These are phyloP conservation scores for Acrobeloides nanus DNA, from an alignment of 2,888 invertebrate species.

Conservation along the genomic window DNA sequence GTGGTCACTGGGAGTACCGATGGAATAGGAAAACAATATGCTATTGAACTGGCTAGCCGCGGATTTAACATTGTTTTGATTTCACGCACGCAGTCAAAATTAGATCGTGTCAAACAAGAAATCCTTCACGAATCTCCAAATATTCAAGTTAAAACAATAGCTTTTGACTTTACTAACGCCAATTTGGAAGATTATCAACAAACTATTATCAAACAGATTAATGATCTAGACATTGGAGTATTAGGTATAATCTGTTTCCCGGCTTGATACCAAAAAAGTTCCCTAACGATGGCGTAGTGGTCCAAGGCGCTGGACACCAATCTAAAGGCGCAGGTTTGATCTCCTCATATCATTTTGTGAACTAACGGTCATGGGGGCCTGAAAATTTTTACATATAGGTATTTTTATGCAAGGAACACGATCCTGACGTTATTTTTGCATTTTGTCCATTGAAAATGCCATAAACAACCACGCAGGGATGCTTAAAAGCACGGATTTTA, in stretches of 20 bases:
- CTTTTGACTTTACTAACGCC: constrained; percentile 11
- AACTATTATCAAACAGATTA: constrained; percentile 3
- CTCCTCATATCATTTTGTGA: no score
- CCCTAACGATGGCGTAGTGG: no score
- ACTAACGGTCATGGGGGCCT: no score
- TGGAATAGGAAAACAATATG: constrained; percentile 9
- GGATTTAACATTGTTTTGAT: constrained; percentile 10
- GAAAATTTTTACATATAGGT: no score
- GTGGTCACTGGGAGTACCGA: constrained; percentile 10
- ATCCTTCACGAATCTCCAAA: constrained; percentile 2
- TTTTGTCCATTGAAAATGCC: no score
- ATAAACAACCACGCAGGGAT: no score
- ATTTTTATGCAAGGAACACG: no score
- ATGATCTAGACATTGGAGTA: constrained; percentile 6
- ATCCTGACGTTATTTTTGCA: no score
- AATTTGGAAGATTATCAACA: constrained; percentile 7
- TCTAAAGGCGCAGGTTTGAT: no score
- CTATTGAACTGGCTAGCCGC: constrained; percentile 5
- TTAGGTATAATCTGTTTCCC: not conserved
- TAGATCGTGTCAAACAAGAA: constrained; percentile 2
- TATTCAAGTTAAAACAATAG: constrained; percentile 8
- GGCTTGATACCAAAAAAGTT: no score
- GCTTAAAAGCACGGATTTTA: no score
- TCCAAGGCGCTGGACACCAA: no score
- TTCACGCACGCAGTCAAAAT: constrained; percentile 5